These are phyloP conservation scores for Hexactinellida sp. DNA, from an alignment of 37 sponge, comb jelly and placozoan genomes.

Conservation along the genomic window DNA sequence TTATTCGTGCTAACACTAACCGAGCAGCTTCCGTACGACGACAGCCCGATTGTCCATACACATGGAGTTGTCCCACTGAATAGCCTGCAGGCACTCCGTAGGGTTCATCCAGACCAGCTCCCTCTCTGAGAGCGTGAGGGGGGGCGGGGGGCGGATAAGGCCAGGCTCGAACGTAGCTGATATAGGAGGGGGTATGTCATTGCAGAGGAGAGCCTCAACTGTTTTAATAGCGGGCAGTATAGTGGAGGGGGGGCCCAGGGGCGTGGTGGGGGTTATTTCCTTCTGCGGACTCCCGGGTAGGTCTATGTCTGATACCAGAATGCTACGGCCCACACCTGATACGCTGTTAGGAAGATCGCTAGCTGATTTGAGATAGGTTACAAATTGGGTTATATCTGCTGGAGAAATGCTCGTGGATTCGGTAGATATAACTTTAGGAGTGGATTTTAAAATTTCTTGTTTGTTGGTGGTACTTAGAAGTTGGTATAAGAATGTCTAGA, in stretches of 20 bases:
- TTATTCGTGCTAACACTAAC: not conserved
- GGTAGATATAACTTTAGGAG: not conserved
- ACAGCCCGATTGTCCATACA: conserved; percentile 21
- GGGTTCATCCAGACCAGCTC: conserved; percentile 88
- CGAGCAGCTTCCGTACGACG: conserved; percentile 16
- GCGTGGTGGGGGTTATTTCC: not conserved
- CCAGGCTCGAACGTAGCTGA: conserved; percentile 57
- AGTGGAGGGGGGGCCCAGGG: not conserved
- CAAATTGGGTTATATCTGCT: not conserved
- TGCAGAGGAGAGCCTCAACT: not conserved
- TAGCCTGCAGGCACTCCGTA: conserved; percentile 43
- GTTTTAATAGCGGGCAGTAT: not conserved
- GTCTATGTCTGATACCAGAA: not conserved
- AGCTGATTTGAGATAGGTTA: not conserved
- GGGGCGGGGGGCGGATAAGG: conserved; percentile 71
- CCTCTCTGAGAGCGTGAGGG: conserved; percentile 46
- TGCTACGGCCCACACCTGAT: not conserved
- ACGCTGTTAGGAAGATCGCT: not conserved
- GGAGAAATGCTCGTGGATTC: not conserved
- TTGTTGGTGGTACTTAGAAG: not conserved
- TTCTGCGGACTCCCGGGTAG: not conserved
- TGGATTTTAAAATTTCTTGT: not conserved
- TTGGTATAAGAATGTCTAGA: not conserved
- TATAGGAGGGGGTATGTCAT: not conserved
- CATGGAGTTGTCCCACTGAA: conserved; percentile 85